These are phyloP conservation scores for Diplodus puntazzo DNA, from an alignment of 2,797 vertebrate genomes.

Conservation along the genomic window DNA sequence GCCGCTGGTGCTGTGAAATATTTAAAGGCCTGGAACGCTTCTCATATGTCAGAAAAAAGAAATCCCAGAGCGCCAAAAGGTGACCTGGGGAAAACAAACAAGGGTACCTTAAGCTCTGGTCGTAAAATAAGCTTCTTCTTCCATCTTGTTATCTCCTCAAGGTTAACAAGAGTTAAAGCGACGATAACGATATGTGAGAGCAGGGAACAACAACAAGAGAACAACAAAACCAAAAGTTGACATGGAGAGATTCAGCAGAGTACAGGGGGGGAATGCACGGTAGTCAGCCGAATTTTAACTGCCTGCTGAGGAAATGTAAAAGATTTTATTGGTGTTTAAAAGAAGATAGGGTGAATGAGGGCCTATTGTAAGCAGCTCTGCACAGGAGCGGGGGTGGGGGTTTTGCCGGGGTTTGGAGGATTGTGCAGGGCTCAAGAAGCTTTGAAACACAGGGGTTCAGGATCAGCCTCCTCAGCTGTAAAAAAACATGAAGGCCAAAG, in stretches of 20 bases:
- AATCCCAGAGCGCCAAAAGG: conserved; percentile 57
- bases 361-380: conserved; percentile 64
- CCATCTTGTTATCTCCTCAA: conserved; percentile 37
- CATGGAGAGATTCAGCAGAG: conserved; percentile 29
- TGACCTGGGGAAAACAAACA: conserved; percentile 63
- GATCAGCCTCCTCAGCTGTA: conserved; percentile 72
- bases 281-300: conserved; percentile 67
- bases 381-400: conserved; percentile 25
- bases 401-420: conserved; percentile 17
- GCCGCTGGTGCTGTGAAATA: conserved; percentile 67
- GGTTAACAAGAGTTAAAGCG: conserved; percentile 21
- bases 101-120: conserved; percentile 24
- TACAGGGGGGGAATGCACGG: conserved; percentile 40
- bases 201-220: neutral
- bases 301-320: conserved; percentile 81
- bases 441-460: conserved; percentile 68
- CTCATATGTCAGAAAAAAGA: conserved; percentile 59
- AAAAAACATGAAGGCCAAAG: conserved; percentile 73
- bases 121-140: conserved; percentile 40
- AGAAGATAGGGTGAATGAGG: conserved; percentile 71
- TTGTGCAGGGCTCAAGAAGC: conserved; percentile 63
- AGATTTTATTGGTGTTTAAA: conserved; percentile 77
- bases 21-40: conserved; percentile 61
- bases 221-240: conserved; percentile 13
- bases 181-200: neutral